Conservation (phyloP, 2,797 vertebrate genomes). For the Nannoperca obscura region DNA sequence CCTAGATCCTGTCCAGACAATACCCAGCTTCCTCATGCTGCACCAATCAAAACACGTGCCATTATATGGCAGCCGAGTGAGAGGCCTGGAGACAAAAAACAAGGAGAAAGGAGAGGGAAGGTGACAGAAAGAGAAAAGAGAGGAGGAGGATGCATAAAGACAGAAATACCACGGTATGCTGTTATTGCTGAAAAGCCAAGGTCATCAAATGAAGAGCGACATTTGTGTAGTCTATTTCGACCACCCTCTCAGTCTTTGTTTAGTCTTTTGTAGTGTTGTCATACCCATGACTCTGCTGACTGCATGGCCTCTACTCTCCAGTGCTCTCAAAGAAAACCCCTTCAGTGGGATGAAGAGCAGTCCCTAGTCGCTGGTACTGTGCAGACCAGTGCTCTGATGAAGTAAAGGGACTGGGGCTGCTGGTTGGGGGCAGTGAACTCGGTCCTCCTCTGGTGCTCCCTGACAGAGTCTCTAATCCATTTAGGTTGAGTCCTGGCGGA, state of each 20-base stretch:
- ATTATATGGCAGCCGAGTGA: constrained; percentile 63
- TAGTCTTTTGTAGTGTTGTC: constrained; percentile 60
- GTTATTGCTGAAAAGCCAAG: constrained; percentile 41
- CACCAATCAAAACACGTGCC: constrained; percentile 81
- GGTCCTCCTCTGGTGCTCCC: constrained; percentile 61
- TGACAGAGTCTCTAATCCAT: constrained; percentile 76
- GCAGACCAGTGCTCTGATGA: constrained; percentile 60
- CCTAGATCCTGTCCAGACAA: constrained; percentile 89
- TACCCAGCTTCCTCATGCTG: constrained; percentile 77
- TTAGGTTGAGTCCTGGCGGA: constrained; percentile 75
- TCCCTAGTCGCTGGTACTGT: constrained; percentile 37
- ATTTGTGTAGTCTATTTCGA: constrained; percentile 62
- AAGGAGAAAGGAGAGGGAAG: constrained; percentile 51
- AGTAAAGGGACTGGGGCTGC: constrained; percentile 54
- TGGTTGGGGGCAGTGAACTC: constrained; percentile 68
- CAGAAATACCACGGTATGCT: constrained; percentile 31
- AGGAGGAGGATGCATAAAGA: constrained; percentile 26
- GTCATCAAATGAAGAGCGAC: constrained; percentile 57
- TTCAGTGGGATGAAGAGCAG: constrained; percentile 44
- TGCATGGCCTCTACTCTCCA: constrained; percentile 55
- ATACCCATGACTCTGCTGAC: constrained; percentile 45
- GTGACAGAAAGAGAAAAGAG: constrained; percentile 54
- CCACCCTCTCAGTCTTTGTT: constrained; percentile 56
- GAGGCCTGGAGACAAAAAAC: constrained; percentile 62
- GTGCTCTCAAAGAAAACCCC: constrained; percentile 60